A percentile compares a stretch with the other conserved stretches of the same genome.
Evolutionary conservation across 2,888 invertebrate species (phyloP).

Genomic region (Blastobasis lacticolella): DNA sequence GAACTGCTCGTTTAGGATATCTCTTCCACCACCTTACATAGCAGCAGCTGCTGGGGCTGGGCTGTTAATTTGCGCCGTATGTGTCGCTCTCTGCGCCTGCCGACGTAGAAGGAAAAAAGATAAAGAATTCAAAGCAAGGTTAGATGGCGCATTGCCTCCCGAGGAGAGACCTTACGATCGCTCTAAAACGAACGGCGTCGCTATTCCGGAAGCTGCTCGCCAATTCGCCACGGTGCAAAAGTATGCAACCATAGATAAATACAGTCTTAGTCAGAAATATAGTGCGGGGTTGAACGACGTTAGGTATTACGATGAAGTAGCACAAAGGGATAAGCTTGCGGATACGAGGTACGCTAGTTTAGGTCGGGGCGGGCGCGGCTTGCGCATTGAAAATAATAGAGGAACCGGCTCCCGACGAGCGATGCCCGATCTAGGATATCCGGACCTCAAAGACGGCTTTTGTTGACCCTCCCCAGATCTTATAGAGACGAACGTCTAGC

Average conservation of each 20-base stretch:
- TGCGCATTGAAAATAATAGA: conserved; percentile 52
- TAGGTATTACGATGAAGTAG: conserved; percentile 67
- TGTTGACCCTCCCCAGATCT: conserved; percentile 79
- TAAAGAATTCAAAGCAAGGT: conserved; percentile 75
- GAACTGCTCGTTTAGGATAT: conserved; percentile 81
- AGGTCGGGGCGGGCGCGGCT: conserved; percentile 56
- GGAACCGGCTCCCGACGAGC: conserved; percentile 58
- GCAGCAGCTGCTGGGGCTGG: conserved; percentile 77
- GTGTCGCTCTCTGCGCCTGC: conserved; percentile 76
- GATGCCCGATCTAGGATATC: conserved; percentile 67
- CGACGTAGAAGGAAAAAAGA: conserved; percentile 74
- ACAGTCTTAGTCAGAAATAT: conserved; percentile 70
- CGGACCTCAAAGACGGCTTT: conserved; percentile 80
- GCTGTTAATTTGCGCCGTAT: conserved; percentile 73
- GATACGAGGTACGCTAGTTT: conserved; percentile 68
- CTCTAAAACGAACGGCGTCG: conserved; percentile 65
- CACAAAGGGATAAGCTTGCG: conserved; percentile 67
- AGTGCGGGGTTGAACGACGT: conserved; percentile 70
- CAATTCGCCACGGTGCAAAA: conserved; percentile 70
- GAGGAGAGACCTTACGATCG: conserved; percentile 77
- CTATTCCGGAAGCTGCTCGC: conserved; percentile 48
- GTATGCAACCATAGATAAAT: conserved; percentile 71
- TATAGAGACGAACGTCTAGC: conserved; percentile 62
- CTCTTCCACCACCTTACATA: conserved; percentile 79
- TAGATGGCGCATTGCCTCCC: conserved; percentile 72